A percentile compares a stretch with the other conserved stretches of the same genome.
phyloP scores from a whole-genome alignment of 1,140 invertebrate genomes.

The Drosophila tsacasi region DNA sequence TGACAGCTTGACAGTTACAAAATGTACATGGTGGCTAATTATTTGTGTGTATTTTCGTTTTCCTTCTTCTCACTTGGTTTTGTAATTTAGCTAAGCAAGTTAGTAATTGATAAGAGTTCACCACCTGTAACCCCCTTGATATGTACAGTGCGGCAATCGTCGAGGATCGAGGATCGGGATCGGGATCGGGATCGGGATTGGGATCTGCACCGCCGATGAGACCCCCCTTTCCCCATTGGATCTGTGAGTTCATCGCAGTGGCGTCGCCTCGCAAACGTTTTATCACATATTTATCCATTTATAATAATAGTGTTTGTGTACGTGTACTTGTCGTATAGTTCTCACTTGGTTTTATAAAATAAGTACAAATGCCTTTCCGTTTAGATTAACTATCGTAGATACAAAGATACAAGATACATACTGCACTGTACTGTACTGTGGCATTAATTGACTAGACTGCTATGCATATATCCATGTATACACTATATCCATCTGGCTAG shows the following conservation, averaged over 20 bases:
- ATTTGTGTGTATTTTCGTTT: neutral
- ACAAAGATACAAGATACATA: slow-evolving; percentile 62
- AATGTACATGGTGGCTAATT: slow-evolving; percentile 20
- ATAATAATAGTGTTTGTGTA: slow-evolving; percentile 52
- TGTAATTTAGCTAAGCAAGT: slow-evolving; percentile 45
- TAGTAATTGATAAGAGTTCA: slow-evolving; percentile 45
- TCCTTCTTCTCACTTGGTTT: slow-evolving; percentile 6
- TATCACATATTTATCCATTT: slow-evolving; percentile 80
- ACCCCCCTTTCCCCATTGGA: slow-evolving; percentile 4
- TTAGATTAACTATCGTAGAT: slow-evolving; percentile 67
- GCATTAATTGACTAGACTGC: slow-evolving; percentile 76
- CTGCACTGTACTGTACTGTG: slow-evolving; percentile 29
- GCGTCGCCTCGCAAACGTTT: slow-evolving; percentile 47
- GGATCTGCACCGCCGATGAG: neutral
- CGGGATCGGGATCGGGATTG: too few species aligned
- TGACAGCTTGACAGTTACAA: slow-evolving; percentile 2
- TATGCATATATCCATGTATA: slow-evolving; percentile 25
- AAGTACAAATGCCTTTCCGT: slow-evolving; percentile 65
- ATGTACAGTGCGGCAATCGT: slow-evolving; percentile 57
- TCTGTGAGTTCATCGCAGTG: slow-evolving; percentile 34
- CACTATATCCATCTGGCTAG: slow-evolving; percentile 58
- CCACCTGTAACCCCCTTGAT: slow-evolving; percentile 48
- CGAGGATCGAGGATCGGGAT: slow-evolving; percentile 8
- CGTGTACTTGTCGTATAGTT: slow-evolving; percentile 30
- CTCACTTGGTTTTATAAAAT: slow-evolving; percentile 62